Conservation (phyloP, 2,113 vertebrate species). For the Fulica atra region DNA sequence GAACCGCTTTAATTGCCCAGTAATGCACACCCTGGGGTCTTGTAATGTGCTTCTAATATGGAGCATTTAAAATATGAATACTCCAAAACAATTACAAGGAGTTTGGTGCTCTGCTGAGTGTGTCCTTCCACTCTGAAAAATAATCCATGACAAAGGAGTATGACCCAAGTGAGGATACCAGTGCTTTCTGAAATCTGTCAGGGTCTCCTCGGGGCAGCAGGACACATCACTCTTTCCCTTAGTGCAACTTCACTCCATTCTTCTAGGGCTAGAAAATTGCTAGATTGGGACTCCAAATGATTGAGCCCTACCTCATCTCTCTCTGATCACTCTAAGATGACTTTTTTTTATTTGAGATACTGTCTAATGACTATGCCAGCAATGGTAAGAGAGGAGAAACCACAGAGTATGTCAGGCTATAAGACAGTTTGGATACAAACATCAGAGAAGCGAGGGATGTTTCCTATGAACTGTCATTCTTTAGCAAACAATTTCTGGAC, state of each 20-base stretch:
- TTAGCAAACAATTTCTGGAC: background rate
- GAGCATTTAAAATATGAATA: constrained; percentile 30
- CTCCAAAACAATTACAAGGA: constrained; percentile 52
- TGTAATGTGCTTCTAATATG: constrained; percentile 66
- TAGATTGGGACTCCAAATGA: background rate
- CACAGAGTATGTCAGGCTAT: background rate
- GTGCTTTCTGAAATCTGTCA: background rate
- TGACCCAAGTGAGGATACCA: background rate
- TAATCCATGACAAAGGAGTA: background rate
- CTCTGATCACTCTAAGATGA: background rate
- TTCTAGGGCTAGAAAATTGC: background rate
- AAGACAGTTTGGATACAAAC: background rate
- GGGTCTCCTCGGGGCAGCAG: background rate
- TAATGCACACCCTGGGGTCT: constrained; percentile 68
- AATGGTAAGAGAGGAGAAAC: background rate
- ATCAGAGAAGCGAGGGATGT: background rate
- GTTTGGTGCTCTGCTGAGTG: constrained; percentile 10
- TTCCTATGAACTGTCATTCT: background rate
- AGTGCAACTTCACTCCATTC: background rate
- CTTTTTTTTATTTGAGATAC: background rate
- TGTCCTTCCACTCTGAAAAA: constrained; percentile 20
- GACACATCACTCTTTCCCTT: background rate
- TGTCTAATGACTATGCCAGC: background rate
- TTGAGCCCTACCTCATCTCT: background rate
- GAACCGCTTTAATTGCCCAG: constrained; percentile 55